phyloP scores from a whole-genome alignment of 2,888 invertebrate species.

The Galeruca laticollis region DNA sequence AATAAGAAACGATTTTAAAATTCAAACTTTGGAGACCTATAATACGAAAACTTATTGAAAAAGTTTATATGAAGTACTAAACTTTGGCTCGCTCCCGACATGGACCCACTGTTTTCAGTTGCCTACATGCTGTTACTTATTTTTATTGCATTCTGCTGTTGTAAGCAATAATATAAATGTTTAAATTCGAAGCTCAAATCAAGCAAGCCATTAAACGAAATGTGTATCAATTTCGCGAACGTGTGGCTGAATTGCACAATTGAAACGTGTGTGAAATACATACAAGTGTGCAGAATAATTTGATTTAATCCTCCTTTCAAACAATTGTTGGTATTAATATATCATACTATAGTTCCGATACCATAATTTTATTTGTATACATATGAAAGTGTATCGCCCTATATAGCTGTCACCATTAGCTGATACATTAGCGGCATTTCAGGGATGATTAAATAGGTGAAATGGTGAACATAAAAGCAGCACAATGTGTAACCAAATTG shows the following conservation, averaged over 20 bases:
- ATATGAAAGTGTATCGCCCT: neutral
- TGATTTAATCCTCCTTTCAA: too few species aligned
- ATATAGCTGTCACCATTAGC: slow-evolving; percentile 21
- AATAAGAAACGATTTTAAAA: too few species aligned
- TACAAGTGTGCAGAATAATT: slow-evolving; percentile 15
- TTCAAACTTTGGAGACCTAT: too few species aligned
- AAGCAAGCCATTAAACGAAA: slow-evolving; percentile 30
- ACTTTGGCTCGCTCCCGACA: too few species aligned
- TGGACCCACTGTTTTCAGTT: too few species aligned
- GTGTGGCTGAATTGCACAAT: slow-evolving; percentile 21
- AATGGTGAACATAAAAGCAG: slow-evolving; percentile 21
- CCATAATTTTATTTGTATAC: too few species aligned
- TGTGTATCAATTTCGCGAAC: slow-evolving; percentile 35
- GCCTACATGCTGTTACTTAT: neutral
- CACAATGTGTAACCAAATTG: slow-evolving; percentile 27
- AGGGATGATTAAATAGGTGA: slow-evolving; percentile 23
- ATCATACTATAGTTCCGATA: too few species aligned
- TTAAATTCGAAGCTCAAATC: slow-evolving; percentile 23
- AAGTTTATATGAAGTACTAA: too few species aligned
- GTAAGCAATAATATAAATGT: neutral
- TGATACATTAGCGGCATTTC: slow-evolving; percentile 27
- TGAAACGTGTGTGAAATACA: slow-evolving; percentile 34
- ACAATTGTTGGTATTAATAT: too few species aligned
- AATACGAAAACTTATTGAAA: too few species aligned
- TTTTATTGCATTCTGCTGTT: neutral